Base-by-base conservation (phyloP, 2,888 invertebrate genomes). In the Zaprionus bogoriensis region DNA sequence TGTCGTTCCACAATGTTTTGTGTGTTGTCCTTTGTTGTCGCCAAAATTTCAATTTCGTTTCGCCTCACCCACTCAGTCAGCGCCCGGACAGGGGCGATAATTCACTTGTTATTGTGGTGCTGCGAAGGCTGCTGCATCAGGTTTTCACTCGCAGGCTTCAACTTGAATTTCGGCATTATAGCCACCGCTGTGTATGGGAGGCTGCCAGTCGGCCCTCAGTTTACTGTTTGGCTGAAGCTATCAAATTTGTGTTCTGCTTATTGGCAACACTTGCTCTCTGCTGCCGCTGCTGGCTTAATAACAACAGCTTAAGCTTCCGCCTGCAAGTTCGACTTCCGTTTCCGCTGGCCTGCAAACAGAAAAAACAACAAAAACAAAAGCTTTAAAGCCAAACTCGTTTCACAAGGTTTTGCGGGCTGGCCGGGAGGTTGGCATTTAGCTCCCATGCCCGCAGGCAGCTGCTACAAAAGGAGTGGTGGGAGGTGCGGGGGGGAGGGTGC, bases 151-250 rank as follows among this genome's bases (percentile, higher is more conserved):
- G 25, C 30, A 41, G 19, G 54, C 61, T 73, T 77, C 54, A 67
- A 64, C 55, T 76, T 76, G 47, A 59, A 73, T 73, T 64, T 76
- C 64, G 77, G 52, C 74, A 74, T 74, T 67, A 60, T 76, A 57
- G 58, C 30, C 28, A 23, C 10, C 17, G 14, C 38, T 41, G 23
- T 39, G 48, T 54, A n/a, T n/a, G n/a, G n/a, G n/a, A n/a, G n/a
- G n/a, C n/a, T n/a, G n/a, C n/a, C n/a, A n/a, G n/a, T n/a, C n/a
- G n/a, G n/a, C n/a, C 54, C 32, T 36, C 32, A 36, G 32, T 17
- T 36, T 36, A 14, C 17, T 55, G 67, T 60, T 65, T 38, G 60
- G 58, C 53, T 74, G 71, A 57, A 81, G 75, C 47, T 57, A 52
- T 63, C 58, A 60, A 54, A 50, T 50, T 61, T 36, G 54, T 38